phyloP scores from a whole-genome alignment of 1,140 invertebrate species.

The Ganaspis sp. region DNA sequence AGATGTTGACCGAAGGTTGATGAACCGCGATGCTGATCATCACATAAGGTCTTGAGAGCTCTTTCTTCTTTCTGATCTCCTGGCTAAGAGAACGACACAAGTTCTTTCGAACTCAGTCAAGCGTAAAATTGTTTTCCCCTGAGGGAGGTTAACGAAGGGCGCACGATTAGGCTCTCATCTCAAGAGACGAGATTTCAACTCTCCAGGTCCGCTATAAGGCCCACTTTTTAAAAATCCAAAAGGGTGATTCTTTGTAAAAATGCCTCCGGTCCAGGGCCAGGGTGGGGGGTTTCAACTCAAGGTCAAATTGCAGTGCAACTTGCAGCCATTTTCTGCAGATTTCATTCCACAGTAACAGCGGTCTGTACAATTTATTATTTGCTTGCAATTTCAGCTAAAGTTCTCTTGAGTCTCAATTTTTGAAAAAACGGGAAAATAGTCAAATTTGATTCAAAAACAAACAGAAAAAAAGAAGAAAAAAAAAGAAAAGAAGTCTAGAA shows the following conservation, averaged over 20 bases:
- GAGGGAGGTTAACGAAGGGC: constrained; percentile 72
- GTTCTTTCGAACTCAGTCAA: constrained; percentile 74
- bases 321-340: neutral
- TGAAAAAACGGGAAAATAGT: too few relatives aligned
- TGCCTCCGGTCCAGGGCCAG: neutral
- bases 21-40: constrained; percentile 7
- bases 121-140: constrained; percentile 72
- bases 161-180: constrained; percentile 68
- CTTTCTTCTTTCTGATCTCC: constrained; percentile 58
- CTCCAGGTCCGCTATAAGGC: constrained; percentile 39
- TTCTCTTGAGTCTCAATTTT: too few relatives aligned
- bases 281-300: neutral
- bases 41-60: constrained; percentile 42
- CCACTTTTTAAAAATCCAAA: constrained; percentile 35
- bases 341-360: too few relatives aligned
- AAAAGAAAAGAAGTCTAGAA: too few relatives aligned
- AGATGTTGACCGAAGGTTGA: constrained; percentile 34
- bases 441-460: too few relatives aligned
- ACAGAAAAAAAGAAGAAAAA: too few relatives aligned
- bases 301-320: neutral
- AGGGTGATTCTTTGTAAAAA: neutral
- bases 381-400: too few relatives aligned
- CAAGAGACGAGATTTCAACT: constrained; percentile 46
- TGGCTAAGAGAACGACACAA: constrained; percentile 62
- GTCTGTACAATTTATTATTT: too few relatives aligned